Percentiles rank a stretch among this genome's conserved stretches.
phyloP scores from a whole-genome alignment of 2,797 vertebrate species.

The Protonibea diacanthus region DNA sequence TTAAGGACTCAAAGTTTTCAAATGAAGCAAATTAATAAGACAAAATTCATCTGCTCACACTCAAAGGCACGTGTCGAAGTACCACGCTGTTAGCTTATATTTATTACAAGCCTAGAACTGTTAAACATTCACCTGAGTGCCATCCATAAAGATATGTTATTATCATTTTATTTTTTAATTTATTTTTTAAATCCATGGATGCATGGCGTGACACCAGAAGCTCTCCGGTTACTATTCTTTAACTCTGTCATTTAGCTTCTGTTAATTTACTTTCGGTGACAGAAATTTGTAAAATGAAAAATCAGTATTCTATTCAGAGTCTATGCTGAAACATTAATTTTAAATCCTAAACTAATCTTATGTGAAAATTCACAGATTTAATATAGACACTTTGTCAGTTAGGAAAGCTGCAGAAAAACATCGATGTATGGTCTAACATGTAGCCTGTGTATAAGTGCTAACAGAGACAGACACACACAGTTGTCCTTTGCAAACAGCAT shows the following conservation, averaged over 20 bases:
- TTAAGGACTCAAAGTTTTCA: not conserved
- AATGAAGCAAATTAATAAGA: not conserved
- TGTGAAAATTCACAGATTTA: not conserved
- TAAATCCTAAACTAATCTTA: not conserved
- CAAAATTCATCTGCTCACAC: not conserved
- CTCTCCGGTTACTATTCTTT: no score
- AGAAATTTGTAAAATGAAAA: not conserved
- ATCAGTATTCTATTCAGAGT: not conserved
- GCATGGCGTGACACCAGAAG: not conserved
- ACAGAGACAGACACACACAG: not conserved
- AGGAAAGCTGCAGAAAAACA: slow-evolving; percentile 6
- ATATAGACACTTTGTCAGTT: slow-evolving; percentile 38
- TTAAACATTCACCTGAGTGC: not conserved
- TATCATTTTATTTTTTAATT: not conserved
- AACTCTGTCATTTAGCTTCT: not conserved
- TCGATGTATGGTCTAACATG: not conserved
- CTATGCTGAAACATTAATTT: not conserved
- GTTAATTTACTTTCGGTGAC: no score
- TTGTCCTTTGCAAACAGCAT: not conserved
- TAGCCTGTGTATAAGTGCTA: not conserved
- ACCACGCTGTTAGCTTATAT: not conserved
- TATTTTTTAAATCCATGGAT: not conserved
- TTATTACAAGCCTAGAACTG: not conserved
- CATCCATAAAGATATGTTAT: not conserved
- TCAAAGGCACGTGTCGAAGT: not conserved